These are phyloP conservation scores for Labroides dimidiatus DNA, from an alignment of 2,797 vertebrate species.

Conservation along the genomic window DNA sequence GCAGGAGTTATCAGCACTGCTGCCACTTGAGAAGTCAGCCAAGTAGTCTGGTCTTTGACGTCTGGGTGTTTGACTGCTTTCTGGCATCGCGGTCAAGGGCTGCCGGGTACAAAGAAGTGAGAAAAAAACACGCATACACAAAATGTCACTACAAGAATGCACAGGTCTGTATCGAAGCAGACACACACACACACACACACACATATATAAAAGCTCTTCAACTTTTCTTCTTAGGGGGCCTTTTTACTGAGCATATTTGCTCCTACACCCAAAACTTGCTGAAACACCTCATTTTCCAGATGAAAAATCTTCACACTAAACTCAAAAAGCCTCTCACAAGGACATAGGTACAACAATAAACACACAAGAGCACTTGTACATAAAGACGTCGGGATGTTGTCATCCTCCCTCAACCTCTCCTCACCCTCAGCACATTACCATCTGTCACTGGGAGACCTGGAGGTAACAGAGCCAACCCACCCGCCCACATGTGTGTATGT, in stretches of 20 bases:
- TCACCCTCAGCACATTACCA: constrained; percentile 73
- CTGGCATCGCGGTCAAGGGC: constrained; percentile 94
- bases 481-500: constrained; percentile 28
- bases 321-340: constrained; percentile 37
- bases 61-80: constrained; percentile 86
- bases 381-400: constrained; percentile 58
- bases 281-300: constrained; percentile 33
- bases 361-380: constrained; percentile 32
- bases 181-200: neutral
- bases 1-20: constrained; percentile 87
- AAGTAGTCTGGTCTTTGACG: constrained; percentile 84
- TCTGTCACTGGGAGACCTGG: constrained; percentile 73
- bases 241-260: neutral
- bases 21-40: constrained; percentile 85
- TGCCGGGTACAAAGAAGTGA: constrained; percentile 66
- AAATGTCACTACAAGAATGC: neutral
- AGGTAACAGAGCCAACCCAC: constrained; percentile 48
- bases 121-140: neutral
- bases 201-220: neutral
- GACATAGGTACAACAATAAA: constrained; percentile 39
- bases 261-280: constrained; percentile 16
- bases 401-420: constrained; percentile 64
- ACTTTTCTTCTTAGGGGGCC: constrained; percentile 9
- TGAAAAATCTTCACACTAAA: constrained; percentile 17
- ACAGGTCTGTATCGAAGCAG: neutral